A percentile compares a stretch with the other conserved stretches of the same genome.
Conservation (phyloP, 2,797 vertebrate genomes). For the Lates japonicus region DNA sequence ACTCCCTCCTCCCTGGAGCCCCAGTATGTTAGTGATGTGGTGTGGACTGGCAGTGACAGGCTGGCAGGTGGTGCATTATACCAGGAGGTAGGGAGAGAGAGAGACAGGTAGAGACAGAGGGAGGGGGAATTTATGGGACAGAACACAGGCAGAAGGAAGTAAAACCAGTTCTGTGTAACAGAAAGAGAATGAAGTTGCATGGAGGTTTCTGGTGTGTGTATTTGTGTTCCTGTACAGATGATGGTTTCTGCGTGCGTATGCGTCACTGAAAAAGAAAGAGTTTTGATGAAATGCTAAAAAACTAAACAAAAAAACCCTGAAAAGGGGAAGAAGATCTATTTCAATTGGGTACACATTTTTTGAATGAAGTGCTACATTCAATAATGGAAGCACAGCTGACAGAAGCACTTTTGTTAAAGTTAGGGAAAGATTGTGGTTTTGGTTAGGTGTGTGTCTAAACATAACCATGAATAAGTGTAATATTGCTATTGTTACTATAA, state of each 20-base stretch:
- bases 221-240: not conserved
- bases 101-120: slow-evolving; percentile 9
- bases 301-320: not conserved
- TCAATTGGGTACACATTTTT: no score
- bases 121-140: slow-evolving; percentile 52
- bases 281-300: not conserved
- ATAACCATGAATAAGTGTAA: no score
- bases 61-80: slow-evolving; percentile 80
- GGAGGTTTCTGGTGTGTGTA: not conserved
- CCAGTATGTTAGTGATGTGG: slow-evolving; percentile 58
- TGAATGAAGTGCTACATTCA: no score
- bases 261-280: no score
- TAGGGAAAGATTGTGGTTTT: no score
- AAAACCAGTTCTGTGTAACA: slow-evolving; percentile 61
- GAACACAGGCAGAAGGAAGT: slow-evolving; percentile 49
- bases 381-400: no score
- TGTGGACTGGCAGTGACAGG: slow-evolving; percentile 69
- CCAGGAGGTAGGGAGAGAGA: slow-evolving; percentile 43
- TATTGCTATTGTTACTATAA: no score
- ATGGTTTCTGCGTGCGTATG: not conserved
- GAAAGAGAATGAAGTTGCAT: slow-evolving; percentile 42
- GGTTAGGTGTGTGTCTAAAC: no score
- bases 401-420: no score
- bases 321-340: not conserved
- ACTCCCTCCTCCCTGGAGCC: slow-evolving; percentile 2